Evolutionary conservation across 2,113 vertebrate genomes (phyloP).

Genomic region (Coptodon bakossiorum): DNA sequence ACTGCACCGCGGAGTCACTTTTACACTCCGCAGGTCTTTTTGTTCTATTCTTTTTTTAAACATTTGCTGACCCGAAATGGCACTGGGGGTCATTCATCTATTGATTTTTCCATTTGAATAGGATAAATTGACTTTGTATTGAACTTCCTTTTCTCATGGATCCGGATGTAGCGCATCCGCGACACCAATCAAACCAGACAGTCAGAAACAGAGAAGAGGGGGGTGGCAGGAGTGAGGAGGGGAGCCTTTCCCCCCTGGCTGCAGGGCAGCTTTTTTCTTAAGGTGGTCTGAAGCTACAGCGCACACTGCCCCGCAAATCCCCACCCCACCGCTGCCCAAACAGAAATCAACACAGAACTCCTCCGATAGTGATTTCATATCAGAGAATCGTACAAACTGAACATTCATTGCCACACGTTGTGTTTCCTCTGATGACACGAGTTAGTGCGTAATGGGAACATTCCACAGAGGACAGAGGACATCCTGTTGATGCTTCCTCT

Average conservation of each 20-base stretch:
- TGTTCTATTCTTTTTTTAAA: neutral
- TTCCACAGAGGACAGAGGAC: constrained; percentile 20
- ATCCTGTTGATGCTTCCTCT: constrained; percentile 41
- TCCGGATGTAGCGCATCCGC: constrained; percentile 71
- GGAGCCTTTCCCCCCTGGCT: constrained; percentile 37
- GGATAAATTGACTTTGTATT: constrained; percentile 73
- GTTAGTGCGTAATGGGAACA: constrained; percentile 34
- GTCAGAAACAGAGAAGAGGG: constrained; percentile 44
- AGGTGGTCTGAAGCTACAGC: constrained; percentile 50
- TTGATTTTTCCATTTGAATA: constrained; percentile 75
- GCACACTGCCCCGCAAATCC: neutral
- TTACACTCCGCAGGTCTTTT: neutral
- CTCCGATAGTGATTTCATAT: neutral
- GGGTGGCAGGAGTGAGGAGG: neutral
- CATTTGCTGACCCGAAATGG: constrained; percentile 31
- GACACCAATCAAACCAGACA: constrained; percentile 74
- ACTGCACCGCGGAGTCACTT: neutral
- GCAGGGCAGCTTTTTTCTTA: constrained; percentile 57
- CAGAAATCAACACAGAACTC: neutral
- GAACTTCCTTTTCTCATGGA: constrained; percentile 72
- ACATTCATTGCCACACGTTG: neutral
- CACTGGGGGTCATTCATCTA: constrained; percentile 51
- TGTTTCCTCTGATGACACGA: constrained; percentile 2
- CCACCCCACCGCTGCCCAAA: neutral
- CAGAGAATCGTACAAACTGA: neutral